Conservation (phyloP, 1,140 invertebrate species). For the Adoxophyes honmai region DNA sequence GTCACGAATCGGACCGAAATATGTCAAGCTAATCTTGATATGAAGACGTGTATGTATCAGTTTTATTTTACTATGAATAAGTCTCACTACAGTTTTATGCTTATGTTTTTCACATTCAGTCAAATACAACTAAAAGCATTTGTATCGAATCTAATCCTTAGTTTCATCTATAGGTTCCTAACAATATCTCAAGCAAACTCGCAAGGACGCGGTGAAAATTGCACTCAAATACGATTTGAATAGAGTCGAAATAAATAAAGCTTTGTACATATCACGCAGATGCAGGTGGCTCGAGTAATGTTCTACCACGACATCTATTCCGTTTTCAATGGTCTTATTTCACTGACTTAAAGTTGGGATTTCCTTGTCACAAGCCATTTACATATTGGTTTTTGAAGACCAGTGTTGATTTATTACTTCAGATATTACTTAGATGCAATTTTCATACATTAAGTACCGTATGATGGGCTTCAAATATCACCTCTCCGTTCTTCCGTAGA, state of each 20-base stretch:
- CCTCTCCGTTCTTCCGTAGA: too few species aligned
- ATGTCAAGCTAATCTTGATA: too few species aligned
- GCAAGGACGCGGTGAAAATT: constrained; percentile 3
- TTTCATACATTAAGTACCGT: background rate
- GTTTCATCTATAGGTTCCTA: background rate
- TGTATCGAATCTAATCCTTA: background rate
- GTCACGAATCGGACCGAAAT: too few species aligned
- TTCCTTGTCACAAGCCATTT: background rate
- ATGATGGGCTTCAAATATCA: background rate
- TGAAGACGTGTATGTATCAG: too few species aligned
- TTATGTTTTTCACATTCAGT: too few species aligned
- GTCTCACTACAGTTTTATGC: too few species aligned
- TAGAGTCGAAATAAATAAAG: constrained; percentile 7
- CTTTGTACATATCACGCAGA: background rate
- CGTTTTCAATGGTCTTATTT: background rate
- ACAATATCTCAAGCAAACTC: background rate
- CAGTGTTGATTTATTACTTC: constrained; percentile 5
- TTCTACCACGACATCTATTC: background rate
- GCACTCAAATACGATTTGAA: constrained; percentile 8
- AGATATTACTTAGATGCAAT: constrained; percentile 1
- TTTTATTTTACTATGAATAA: too few species aligned
- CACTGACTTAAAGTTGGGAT: background rate
- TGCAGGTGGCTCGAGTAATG: background rate
- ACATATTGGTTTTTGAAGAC: background rate
- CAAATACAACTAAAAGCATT: too few species aligned